Percentiles rank a stretch among this genome's conserved stretches.
phyloP scores from a whole-genome alignment of 2,888 invertebrate species.

The Limnephilus rhombicus region DNA sequence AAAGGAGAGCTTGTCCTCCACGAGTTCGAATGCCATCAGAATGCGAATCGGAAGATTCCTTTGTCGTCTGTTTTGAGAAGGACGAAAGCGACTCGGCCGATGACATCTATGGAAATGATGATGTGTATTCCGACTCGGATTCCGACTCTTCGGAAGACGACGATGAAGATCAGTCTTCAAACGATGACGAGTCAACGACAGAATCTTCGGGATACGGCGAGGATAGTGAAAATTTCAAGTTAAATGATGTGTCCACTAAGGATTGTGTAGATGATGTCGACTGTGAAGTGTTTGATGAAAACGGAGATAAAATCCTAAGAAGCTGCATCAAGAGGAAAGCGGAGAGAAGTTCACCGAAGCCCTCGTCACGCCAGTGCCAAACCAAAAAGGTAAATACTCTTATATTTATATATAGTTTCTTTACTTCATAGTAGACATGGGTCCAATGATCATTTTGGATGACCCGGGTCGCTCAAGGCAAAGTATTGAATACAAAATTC shows the following conservation, averaged over 20 bases:
- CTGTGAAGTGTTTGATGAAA: constrained; percentile 23
- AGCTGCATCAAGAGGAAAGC: constrained; percentile 52
- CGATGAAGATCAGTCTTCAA: constrained; percentile 60
- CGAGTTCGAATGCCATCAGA: constrained; percentile 71
- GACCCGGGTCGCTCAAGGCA: too few relatives aligned
- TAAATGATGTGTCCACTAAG: background rate
- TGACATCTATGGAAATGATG: constrained; percentile 71
- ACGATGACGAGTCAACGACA: constrained; percentile 63
- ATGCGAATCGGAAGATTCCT: constrained; percentile 80
- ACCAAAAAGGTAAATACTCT: constrained; percentile 44
- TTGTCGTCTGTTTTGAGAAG: constrained; percentile 75
- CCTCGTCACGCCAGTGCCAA: background rate
- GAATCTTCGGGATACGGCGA: constrained; percentile 66
- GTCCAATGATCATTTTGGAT: too few relatives aligned
- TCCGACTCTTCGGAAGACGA: constrained; percentile 67
- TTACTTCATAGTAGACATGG: too few relatives aligned
- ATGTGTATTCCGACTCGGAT: constrained; percentile 65
- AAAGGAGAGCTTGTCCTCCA: background rate
- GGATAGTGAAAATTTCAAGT: constrained; percentile 66
- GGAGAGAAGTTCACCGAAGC: constrained; percentile 40
- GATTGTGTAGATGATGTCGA: constrained; percentile 10
- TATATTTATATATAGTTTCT: background rate
- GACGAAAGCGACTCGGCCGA: constrained; percentile 74
- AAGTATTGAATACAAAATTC: too few relatives aligned
- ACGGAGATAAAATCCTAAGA: constrained; percentile 14